A percentile compares a stretch with the other conserved stretches of the same genome.
phyloP scores from a whole-genome alignment of 2,113 vertebrate genomes.

The Pristiophorus japonicus region DNA sequence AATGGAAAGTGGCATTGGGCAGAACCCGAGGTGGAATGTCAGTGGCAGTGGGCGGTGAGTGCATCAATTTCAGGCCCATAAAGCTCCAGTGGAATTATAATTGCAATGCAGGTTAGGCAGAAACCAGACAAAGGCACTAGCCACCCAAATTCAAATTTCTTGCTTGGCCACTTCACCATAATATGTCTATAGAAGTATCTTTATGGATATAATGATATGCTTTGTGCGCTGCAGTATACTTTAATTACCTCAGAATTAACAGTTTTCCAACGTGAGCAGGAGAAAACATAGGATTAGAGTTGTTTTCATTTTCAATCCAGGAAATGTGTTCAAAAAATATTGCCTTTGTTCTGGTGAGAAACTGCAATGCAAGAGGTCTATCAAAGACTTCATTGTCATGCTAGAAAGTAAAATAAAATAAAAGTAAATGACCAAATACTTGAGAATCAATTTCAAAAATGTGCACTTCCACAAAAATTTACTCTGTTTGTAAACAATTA shows the following conservation, averaged over 20 bases:
- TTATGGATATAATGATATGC: background rate
- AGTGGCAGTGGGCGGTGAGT: too few species aligned
- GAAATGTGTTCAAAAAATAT: conserved; percentile 4
- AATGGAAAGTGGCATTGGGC: too few species aligned
- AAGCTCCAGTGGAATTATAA: background rate
- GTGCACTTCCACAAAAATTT: background rate
- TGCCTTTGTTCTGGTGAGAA: background rate
- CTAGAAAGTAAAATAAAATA: conserved; percentile 17
- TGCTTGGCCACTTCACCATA: background rate
- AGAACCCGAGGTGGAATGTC: too few species aligned
- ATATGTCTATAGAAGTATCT: background rate
- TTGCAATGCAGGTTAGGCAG: background rate
- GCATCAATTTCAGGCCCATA: too few species aligned
- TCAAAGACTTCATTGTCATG: background rate
- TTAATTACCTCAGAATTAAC: background rate
- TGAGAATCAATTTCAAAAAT: background rate
- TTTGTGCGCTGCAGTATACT: background rate
- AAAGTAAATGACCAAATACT: background rate
- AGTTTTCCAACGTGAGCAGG: background rate
- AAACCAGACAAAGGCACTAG: background rate
- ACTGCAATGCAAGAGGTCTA: conserved; percentile 15
- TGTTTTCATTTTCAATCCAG: background rate
- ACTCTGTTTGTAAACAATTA: background rate
- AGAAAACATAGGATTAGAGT: background rate
- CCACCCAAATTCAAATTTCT: background rate